phyloP scores from a whole-genome alignment of 2,113 vertebrate species.

The Crotalus horridus region DNA sequence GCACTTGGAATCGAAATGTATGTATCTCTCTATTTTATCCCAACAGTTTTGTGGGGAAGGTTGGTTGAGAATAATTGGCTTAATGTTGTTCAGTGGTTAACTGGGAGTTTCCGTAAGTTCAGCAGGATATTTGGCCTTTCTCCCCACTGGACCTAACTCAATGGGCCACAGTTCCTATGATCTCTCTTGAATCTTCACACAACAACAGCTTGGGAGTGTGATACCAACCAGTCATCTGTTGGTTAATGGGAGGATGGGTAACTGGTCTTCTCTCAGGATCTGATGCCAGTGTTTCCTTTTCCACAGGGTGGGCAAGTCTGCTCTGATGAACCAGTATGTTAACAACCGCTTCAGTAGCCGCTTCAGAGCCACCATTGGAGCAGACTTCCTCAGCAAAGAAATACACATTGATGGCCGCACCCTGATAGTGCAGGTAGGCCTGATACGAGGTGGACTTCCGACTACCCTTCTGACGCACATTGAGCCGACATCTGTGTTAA shows the following conservation, averaged over 20 bases:
- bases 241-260: not conserved
- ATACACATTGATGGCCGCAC: conserved; percentile 6
- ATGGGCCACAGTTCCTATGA: not conserved
- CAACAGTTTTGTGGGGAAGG: not conserved
- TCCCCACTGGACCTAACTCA: not conserved
- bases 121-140: not conserved
- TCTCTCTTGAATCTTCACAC: not conserved
- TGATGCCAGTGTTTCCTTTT: not conserved
- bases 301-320: conserved; percentile 17
- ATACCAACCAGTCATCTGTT: not conserved
- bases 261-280: not conserved
- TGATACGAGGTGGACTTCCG: not conserved
- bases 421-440: conserved; percentile 10
- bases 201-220: not conserved
- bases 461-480: not conserved
- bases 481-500: not conserved
- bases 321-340: conserved; percentile 30
- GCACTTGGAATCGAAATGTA: not conserved
- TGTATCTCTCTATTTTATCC: not conserved
- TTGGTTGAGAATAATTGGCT: not conserved
- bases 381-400: conserved; percentile 27
- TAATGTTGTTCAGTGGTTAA: not conserved
- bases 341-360: conserved; percentile 28
- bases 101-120: not conserved
- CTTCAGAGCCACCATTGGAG: conserved; percentile 26